Conservation (phyloP, 2,113 vertebrate genomes). For the Oryzias curvinotus region DNA sequence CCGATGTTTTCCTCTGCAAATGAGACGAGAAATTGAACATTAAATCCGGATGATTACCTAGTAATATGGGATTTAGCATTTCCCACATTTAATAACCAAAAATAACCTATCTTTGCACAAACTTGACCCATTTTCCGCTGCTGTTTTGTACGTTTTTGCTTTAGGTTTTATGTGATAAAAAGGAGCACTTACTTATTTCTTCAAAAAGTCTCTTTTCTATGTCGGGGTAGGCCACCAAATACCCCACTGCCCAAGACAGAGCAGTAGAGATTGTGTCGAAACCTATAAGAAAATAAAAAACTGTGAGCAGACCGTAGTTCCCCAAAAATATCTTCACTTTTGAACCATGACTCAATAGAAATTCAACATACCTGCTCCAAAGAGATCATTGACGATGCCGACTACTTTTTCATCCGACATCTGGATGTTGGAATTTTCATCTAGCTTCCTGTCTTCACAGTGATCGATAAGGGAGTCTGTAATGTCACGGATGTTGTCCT, state of each 20-base stretch:
- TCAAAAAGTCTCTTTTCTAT: constrained; percentile 85
- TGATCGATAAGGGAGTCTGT: constrained; percentile 90
- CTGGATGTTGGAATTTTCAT: constrained; percentile 76
- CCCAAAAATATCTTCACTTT: background rate
- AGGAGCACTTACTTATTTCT: constrained; percentile 83
- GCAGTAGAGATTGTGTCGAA: constrained; percentile 90
- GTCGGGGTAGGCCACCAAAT: constrained; percentile 80
- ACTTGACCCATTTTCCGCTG: background rate
- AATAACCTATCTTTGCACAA: too few relatives aligned
- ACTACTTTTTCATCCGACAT: constrained; percentile 83
- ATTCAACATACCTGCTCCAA: constrained; percentile 90
- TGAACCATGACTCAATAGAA: background rate
- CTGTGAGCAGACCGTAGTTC: constrained; percentile 1
- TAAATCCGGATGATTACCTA: background rate
- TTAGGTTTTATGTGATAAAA: background rate
- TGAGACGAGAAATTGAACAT: background rate
- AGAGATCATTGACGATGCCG: constrained; percentile 84
- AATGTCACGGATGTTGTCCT: constrained; percentile 90
- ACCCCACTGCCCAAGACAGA: constrained; percentile 89
- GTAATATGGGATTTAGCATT: too few relatives aligned
- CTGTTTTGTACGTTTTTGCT: background rate
- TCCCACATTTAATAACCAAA: too few relatives aligned
- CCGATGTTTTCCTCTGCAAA: constrained; percentile 82
- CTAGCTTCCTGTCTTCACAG: constrained; percentile 82
- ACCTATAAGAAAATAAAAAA: constrained; percentile 69